Conservation (phyloP, 2,797 vertebrate species). For the Alfaro cultratus region DNA sequence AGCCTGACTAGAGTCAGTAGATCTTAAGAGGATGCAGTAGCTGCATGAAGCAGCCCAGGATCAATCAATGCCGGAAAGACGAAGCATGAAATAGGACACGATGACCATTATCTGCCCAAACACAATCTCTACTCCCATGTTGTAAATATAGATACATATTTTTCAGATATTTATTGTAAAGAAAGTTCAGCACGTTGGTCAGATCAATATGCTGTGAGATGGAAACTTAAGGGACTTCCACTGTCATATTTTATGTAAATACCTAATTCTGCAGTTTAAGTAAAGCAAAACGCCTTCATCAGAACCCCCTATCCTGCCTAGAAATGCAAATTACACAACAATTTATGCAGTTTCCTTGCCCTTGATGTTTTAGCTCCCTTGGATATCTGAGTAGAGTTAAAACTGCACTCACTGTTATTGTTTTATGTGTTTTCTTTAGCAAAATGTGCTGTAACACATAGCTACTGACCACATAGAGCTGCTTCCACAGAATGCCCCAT, state of each 20-base stretch:
- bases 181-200: constrained; percentile 56
- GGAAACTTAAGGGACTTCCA: constrained; percentile 49
- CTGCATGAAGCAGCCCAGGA: constrained; percentile 49
- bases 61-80: constrained; percentile 69
- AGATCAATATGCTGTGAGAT: constrained; percentile 41
- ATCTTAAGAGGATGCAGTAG: constrained; percentile 61
- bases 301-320: constrained; percentile 21
- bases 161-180: constrained; percentile 8
- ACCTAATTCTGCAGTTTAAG: constrained; percentile 11
- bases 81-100: constrained; percentile 66
- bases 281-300: constrained; percentile 22
- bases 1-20: constrained; percentile 61
- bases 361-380: constrained; percentile 23
- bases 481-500: constrained; percentile 97
- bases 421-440: constrained; percentile 30
- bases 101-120: constrained; percentile 64
- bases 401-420: constrained; percentile 32
- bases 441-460: constrained; percentile 13
- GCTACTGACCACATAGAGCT: constrained; percentile 97
- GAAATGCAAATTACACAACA: constrained; percentile 45
- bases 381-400: constrained; percentile 15
- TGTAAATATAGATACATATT: not conserved
- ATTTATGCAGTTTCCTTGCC: constrained; percentile 30
- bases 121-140: constrained; percentile 43
- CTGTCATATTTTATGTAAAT: constrained; percentile 35